These are phyloP conservation scores for Notolabrus celidotus DNA, from an alignment of 2,797 vertebrate species.

Conservation along the genomic window DNA sequence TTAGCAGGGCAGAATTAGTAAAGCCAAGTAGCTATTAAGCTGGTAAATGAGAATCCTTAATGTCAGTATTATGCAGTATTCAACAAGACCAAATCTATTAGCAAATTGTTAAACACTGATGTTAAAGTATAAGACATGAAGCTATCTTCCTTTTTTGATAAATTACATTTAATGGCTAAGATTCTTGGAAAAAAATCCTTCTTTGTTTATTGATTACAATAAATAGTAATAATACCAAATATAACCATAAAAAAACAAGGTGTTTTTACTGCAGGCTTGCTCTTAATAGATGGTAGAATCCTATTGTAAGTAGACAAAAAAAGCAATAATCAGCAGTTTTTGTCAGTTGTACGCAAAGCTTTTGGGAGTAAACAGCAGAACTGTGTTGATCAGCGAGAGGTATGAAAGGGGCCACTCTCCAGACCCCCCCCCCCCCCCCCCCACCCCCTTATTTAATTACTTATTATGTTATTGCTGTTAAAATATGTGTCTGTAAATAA, in stretches of 20 bases:
- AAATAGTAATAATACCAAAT: not conserved
- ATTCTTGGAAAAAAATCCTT: too few species aligned
- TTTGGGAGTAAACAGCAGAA: conserved; percentile 1
- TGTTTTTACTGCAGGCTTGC: not conserved
- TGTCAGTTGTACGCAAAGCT: not conserved
- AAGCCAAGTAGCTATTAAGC: conserved; percentile 1
- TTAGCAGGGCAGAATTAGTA: not conserved
- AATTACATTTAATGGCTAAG: not conserved
- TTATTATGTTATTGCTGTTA: too few species aligned
- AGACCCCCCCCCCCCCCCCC: too few species aligned
- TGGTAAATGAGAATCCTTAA: not conserved
- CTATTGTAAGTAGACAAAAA: conserved; percentile 15
- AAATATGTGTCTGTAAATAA: too few species aligned
- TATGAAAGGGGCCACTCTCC: conserved; percentile 15
- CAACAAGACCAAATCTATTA: not conserved
- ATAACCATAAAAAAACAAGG: not conserved
- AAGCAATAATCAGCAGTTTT: not conserved
- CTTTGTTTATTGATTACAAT: too few species aligned
- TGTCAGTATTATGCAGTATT: not conserved
- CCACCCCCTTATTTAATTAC: too few species aligned
- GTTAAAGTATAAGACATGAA: too few species aligned
- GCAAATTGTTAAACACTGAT: too few species aligned
- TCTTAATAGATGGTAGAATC: not conserved
- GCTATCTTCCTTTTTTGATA: not conserved
- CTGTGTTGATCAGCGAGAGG: conserved; percentile 1